Percentiles rank a stretch among this genome's conserved stretches.
phyloP scores from a whole-genome alignment of 2,797 vertebrate genomes.

The Sphenopsis melanotis region DNA sequence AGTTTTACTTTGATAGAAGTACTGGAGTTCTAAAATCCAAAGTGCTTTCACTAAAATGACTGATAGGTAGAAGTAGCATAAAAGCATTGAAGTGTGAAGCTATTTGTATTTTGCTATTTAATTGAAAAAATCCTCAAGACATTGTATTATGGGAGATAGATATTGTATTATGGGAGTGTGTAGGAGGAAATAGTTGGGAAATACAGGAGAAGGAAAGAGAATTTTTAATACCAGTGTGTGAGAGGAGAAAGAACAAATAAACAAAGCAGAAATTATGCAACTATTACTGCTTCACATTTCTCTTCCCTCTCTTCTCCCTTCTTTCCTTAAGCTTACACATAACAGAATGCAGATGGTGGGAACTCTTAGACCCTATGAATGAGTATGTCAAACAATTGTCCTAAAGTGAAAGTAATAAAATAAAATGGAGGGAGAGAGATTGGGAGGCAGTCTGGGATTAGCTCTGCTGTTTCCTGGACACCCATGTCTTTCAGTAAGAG shows the following conservation, averaged over 20 bases:
- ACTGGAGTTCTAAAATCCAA: background rate
- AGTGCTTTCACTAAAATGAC: background rate
- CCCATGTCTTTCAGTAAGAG: background rate
- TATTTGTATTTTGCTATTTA: background rate
- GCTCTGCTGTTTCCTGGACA: background rate
- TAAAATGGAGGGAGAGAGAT: background rate
- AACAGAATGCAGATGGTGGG: background rate
- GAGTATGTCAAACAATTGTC: background rate
- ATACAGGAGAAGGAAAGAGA: background rate
- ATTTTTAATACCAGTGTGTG: background rate
- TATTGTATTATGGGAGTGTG: background rate
- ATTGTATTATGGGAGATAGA: background rate
- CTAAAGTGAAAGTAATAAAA: background rate
- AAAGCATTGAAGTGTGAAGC: background rate
- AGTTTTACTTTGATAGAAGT: background rate
- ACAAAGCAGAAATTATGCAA: background rate
- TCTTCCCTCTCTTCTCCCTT: background rate
- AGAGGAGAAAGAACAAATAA: background rate
- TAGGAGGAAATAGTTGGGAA: background rate
- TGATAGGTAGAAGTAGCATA: background rate
- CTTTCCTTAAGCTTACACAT: background rate
- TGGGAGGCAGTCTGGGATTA: background rate
- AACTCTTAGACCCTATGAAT: background rate
- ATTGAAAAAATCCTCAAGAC: background rate
- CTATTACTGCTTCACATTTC: background rate